phyloP scores from a whole-genome alignment of 2,797 vertebrate genomes.

The Gambelia wislizenii region DNA sequence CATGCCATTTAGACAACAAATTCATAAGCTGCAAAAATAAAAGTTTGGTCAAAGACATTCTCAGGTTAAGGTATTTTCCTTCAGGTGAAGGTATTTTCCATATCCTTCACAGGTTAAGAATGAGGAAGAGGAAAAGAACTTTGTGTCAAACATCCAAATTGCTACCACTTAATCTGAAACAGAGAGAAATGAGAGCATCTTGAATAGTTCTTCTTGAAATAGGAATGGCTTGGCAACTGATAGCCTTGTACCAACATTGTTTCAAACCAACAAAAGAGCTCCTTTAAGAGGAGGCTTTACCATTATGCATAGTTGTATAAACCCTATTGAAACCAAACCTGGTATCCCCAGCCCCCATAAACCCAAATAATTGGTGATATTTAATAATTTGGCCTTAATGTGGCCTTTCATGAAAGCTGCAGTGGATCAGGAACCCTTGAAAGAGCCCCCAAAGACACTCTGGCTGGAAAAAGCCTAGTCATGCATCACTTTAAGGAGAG shows the following conservation, averaged over 20 bases:
- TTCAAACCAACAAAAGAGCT: background rate
- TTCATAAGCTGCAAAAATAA: background rate
- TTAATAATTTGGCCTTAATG: too few species aligned
- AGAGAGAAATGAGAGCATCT: background rate
- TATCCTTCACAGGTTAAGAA: background rate
- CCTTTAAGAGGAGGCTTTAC: background rate
- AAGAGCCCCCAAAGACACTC: too few species aligned
- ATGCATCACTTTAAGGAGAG: too few species aligned
- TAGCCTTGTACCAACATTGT: background rate
- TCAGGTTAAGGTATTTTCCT: background rate
- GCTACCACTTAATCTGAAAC: too few species aligned
- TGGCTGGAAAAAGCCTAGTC: too few species aligned
- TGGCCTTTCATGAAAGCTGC: too few species aligned
- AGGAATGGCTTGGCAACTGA: background rate
- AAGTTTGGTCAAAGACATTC: background rate
- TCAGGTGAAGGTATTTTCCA: background rate
- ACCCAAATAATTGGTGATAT: too few species aligned
- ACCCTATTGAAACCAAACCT: too few species aligned
- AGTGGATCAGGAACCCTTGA: too few species aligned
- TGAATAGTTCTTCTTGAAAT: background rate
- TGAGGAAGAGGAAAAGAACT: background rate
- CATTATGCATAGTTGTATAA: too few species aligned
- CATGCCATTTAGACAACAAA: background rate
- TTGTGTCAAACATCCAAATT: too few species aligned
- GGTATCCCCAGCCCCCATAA: too few species aligned